Percentiles rank a stretch among this genome's conserved stretches.
These are phyloP conservation scores for Apteryx mantelli DNA, from an alignment of 2,113 vertebrate species.

Conservation along the genomic window DNA sequence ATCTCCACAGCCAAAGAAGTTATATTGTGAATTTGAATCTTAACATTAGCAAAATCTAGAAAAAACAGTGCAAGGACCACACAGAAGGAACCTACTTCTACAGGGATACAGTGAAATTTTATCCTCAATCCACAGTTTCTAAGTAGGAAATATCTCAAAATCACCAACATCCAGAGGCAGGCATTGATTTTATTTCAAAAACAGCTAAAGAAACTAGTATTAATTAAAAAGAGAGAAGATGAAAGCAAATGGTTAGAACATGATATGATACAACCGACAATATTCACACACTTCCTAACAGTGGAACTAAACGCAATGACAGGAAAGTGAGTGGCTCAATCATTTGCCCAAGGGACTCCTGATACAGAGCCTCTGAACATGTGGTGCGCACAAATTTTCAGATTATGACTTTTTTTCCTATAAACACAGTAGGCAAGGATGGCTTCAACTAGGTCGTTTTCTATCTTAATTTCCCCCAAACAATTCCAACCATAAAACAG, in stretches of 20 bases:
- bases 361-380: neutral
- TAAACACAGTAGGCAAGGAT: neutral
- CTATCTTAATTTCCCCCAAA: neutral
- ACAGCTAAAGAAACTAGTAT: fast-evolving
- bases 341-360: neutral
- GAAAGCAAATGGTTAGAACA: neutral
- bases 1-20: fast-evolving
- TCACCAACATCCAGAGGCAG: neutral
- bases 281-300: neutral
- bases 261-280: fast-evolving
- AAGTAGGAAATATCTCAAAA: neutral
- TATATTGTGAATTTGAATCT: neutral
- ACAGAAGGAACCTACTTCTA: neutral
- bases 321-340: fast-evolving
- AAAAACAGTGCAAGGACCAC: neutral
- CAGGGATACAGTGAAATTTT: fast-evolving
- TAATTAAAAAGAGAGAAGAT: neutral
- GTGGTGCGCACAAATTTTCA: fast-evolving
- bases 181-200: neutral
- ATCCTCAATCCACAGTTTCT: neutral
- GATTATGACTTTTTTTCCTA: fast-evolving
- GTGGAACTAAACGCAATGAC: neutral
- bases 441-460: neutral
- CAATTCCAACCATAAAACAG: neutral
- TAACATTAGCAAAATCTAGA: neutral